Percentiles rank a stretch among this genome's conserved stretches.
These are phyloP conservation scores for Kryptolebias marmoratus DNA, from an alignment of 2,113 vertebrate species.

Conservation along the genomic window DNA sequence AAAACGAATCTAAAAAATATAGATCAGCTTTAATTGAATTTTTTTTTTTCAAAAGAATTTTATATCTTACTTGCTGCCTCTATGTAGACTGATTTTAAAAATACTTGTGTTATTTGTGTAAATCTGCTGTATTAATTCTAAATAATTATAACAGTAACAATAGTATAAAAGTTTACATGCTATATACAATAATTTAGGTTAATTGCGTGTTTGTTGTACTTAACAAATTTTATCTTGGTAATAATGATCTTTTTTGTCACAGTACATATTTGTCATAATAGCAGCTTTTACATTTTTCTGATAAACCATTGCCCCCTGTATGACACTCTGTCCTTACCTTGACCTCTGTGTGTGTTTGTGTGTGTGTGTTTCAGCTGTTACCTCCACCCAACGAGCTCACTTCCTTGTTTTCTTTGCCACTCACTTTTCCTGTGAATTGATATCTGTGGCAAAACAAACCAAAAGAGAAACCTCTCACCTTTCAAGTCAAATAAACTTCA, in stretches of 20 bases:
- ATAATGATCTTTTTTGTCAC: not conserved
- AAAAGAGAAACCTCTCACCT: conserved; percentile 72
- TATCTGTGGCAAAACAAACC: conserved; percentile 73
- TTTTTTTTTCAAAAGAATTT: too few relatives aligned
- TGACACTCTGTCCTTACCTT: conserved; percentile 65
- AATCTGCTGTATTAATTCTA: too few relatives aligned
- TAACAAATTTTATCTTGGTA: not conserved
- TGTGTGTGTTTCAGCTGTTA: conserved; percentile 25
- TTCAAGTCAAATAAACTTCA: conserved; percentile 69
- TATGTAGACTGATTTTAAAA: too few relatives aligned
- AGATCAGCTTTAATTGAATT: too few relatives aligned
- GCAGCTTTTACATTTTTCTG: not conserved
- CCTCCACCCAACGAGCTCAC: conserved; percentile 65
- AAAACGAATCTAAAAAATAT: too few relatives aligned
- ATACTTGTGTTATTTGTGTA: too few relatives aligned
- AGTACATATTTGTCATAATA: not conserved
- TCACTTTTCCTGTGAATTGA: conserved; percentile 69
- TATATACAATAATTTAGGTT: not conserved
- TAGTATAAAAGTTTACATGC: not conserved
- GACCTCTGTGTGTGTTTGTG: conserved; percentile 39
- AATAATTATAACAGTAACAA: not conserved
- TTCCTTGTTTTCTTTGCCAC: conserved; percentile 70
- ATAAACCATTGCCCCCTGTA: conserved; percentile 37
- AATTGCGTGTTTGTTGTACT: not conserved
- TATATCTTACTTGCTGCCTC: too few relatives aligned